phyloP scores from a whole-genome alignment of 2,113 vertebrate species.

The Ailuropoda melanoleuca region DNA sequence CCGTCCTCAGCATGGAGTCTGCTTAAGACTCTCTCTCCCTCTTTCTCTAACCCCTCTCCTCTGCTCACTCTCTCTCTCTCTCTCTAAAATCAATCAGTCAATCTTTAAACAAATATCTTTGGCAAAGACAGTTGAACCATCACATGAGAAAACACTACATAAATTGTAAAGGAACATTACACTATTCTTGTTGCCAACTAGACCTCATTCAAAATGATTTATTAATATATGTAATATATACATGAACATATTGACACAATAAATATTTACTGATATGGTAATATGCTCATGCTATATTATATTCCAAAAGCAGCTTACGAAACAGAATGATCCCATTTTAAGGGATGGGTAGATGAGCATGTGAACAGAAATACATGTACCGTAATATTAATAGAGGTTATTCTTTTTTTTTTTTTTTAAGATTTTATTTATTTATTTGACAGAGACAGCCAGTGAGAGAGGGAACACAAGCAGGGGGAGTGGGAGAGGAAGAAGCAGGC shows the following conservation, averaged over 20 bases:
- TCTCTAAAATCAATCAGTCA: not conserved
- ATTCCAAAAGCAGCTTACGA: constrained; percentile 11
- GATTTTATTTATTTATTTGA: too few species aligned
- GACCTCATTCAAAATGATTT: constrained; percentile 17
- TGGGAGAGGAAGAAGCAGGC: too few species aligned
- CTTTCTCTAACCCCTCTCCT: not conserved
- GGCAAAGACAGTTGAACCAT: not conserved
- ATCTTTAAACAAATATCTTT: not conserved
- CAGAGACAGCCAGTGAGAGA: too few species aligned
- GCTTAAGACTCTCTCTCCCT: not conserved
- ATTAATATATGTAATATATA: not conserved
- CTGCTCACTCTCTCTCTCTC: not conserved
- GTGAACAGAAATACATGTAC: not conserved
- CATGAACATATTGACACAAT: not conserved
- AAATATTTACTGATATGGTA: not conserved
- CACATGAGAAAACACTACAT: not conserved
- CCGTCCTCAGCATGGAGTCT: not conserved
- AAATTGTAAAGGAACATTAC: not conserved
- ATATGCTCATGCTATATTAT: not conserved
- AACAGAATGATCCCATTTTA: constrained; percentile 20
- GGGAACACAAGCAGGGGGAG: too few species aligned
- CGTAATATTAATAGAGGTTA: not conserved
- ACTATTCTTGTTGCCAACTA: not conserved
- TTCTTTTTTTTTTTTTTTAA: not conserved
- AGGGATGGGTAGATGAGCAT: not conserved